phyloP scores from a whole-genome alignment of 2,797 vertebrate genomes.

The Cottoperca gobio region DNA sequence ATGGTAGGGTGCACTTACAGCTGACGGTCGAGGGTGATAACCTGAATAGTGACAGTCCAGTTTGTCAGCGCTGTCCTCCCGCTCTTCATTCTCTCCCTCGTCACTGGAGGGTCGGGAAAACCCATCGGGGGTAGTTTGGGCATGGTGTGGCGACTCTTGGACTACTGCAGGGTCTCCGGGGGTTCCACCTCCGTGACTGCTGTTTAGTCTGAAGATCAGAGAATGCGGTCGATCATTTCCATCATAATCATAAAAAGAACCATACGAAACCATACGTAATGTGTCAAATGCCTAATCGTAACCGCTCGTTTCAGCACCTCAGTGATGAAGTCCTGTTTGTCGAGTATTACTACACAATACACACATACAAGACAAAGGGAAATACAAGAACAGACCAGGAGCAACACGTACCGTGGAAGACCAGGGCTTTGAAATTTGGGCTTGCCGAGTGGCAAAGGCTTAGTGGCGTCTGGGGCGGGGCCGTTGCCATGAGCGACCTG shows the following conservation, averaged over 20 bases:
- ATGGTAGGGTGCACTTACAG: constrained; percentile 87
- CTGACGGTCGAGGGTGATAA: constrained; percentile 97
- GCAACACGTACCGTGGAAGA: constrained; percentile 93
- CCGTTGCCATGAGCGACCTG: constrained; percentile 91
- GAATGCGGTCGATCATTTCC: background rate
- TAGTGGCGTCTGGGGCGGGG: constrained; percentile 84
- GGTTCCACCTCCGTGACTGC: constrained; percentile 89
- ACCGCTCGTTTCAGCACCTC: background rate
- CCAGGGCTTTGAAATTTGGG: constrained; percentile 95
- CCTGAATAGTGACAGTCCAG: constrained; percentile 99
- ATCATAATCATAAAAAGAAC: background rate
- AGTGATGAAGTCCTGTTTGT: background rate
- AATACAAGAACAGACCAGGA: background rate
- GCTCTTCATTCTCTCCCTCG: constrained; percentile 97
- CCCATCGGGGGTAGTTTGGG: constrained; percentile 87
- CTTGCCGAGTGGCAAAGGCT: constrained; percentile 92
- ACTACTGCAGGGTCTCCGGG: constrained; percentile 88
- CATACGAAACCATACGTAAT: background rate
- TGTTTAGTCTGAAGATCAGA: constrained; percentile 87
- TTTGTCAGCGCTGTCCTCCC: constrained; percentile 95
- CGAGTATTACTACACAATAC: background rate
- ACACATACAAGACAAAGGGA: background rate
- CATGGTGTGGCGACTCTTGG: constrained; percentile 90
- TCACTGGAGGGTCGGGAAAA: constrained; percentile 94
- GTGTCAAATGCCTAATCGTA: background rate